Base-by-base conservation (phyloP, 2,888 invertebrate species). In the Limnephilus rhombicus region DNA sequence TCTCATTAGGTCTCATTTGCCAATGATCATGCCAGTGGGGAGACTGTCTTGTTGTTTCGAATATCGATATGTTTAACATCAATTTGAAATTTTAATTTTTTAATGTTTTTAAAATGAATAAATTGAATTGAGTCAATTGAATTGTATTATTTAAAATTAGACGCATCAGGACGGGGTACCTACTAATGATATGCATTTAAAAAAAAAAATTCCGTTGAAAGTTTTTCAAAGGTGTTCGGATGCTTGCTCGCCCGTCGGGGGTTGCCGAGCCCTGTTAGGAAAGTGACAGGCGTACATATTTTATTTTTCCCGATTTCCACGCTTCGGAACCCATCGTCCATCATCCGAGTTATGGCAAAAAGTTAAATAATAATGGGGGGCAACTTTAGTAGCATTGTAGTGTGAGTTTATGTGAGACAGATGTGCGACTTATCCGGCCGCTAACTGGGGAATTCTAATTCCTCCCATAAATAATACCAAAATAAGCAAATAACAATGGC, bases 301-400 rank as follows among this genome's bases (percentile, higher is more conserved):
- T 90, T 93, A 93, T 93, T 93, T 93, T 93, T 89, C 91, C 92
- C 93, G 89, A 93, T 93, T 93, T 93, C 93, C 93, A 93, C 93
- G 93, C 92, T 93, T 93, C 93, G 93, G 83, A 93, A 93, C 93
- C 93, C 92, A 92, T 93, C 93, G 93, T 93, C 93, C 92, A 93
- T 93, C 93, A 93, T 93, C 92, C 91, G 92, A 93, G 93, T 93
- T 93, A 93, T 93, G 92, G 92, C 93, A 93, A 93, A 93, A 93
- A 93, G 92, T 92, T 92, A 93, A 92, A 93, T 93, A 93, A 93
- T 92, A 92, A 93, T 93, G 53, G 87, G 88, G 87, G 87, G 87
- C 86, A 83, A 68, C 87, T 53, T 82, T 45, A 24, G 83, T 37
- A 49, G 80, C 53, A 31, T 31, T 68, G 87, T 89, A 89, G 85